A percentile compares a stretch with the other conserved stretches of the same genome.
phyloP scores from a whole-genome alignment of 2,888 invertebrate species.

The Troglohyphantes excavatus region DNA sequence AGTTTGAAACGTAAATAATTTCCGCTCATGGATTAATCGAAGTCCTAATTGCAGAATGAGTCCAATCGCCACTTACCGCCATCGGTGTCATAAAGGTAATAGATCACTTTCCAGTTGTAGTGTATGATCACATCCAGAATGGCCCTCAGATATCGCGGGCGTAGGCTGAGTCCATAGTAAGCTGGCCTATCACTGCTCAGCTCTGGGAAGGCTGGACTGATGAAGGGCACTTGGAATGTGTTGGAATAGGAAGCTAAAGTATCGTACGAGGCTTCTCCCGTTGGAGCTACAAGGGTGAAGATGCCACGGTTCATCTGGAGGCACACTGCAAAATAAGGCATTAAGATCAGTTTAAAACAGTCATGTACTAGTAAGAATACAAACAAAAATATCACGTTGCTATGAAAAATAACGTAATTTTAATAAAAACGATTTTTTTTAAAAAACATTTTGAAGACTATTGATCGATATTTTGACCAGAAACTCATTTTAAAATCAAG shows the following conservation, averaged over 20 bases:
- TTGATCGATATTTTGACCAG: no score
- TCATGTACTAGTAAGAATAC: no score
- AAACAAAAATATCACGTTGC: no score
- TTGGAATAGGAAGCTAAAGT: slow-evolving; percentile 96
- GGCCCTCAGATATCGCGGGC: slow-evolving; percentile 97
- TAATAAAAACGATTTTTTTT: no score
- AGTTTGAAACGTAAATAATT: no score
- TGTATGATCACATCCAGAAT: slow-evolving; percentile 96
- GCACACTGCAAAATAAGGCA: slow-evolving; percentile 87
- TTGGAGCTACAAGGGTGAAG: slow-evolving; percentile 94
- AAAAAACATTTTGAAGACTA: no score
- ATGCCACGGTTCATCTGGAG: slow-evolving; percentile 94
- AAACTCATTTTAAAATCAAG: no score
- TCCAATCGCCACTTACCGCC: slow-evolving; percentile 87
- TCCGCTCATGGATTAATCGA: no score
- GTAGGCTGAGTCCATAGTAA: slow-evolving; percentile 89
- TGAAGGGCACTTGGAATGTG: slow-evolving; percentile 88
- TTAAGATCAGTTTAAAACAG: no score
- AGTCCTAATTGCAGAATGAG: no score
- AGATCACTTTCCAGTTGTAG: slow-evolving; percentile 94
- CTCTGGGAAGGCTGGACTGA: slow-evolving; percentile 75
- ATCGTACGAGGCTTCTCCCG: slow-evolving; percentile 95
- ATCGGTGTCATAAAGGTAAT: slow-evolving; percentile 94
- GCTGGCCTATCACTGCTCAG: slow-evolving; percentile 73
- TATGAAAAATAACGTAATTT: no score